A percentile compares a stretch with the other conserved stretches of the same genome.
Evolutionary conservation across 2,888 invertebrate species (phyloP).

Genomic region (Eudasyphora cyanicolor): DNA sequence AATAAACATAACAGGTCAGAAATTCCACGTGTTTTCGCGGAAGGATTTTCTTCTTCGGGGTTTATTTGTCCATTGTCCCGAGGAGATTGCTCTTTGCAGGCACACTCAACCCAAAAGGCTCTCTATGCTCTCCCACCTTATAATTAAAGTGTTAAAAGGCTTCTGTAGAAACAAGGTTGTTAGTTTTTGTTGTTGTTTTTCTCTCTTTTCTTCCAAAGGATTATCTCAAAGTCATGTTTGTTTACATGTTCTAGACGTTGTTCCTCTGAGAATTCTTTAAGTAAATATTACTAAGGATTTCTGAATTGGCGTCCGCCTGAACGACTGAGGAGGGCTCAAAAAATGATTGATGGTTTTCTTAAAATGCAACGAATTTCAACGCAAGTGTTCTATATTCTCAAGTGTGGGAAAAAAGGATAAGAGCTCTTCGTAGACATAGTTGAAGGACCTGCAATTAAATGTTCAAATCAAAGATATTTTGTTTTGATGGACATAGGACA

Average conservation of each 20-base stretch:
- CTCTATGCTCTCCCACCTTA: too few species aligned
- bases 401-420: neutral
- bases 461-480: too few species aligned
- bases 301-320: neutral
- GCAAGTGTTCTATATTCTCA: too few species aligned
- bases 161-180: neutral
- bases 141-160: conserved; percentile 27
- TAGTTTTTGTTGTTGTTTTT: too few species aligned
- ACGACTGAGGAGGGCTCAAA: too few species aligned
- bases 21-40: conserved; percentile 56
- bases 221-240: conserved; percentile 60
- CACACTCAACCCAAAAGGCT: neutral
- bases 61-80: too few species aligned
- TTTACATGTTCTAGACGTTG: conserved; percentile 14
- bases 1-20: conserved; percentile 47
- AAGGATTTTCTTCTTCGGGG: conserved; percentile 37
- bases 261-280: conserved; percentile 4
- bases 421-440: too few species aligned
- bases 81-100: too few species aligned
- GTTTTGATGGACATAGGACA: too few species aligned
- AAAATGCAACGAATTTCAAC: too few species aligned
- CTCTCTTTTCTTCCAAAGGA: neutral
- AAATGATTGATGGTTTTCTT: neutral
- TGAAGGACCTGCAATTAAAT: too few species aligned
- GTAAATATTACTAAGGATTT: neutral